A percentile compares a stretch with the other conserved stretches of the same genome.
Conservation (phyloP, 2,113 vertebrate species). For the Circaetus gallicus region DNA sequence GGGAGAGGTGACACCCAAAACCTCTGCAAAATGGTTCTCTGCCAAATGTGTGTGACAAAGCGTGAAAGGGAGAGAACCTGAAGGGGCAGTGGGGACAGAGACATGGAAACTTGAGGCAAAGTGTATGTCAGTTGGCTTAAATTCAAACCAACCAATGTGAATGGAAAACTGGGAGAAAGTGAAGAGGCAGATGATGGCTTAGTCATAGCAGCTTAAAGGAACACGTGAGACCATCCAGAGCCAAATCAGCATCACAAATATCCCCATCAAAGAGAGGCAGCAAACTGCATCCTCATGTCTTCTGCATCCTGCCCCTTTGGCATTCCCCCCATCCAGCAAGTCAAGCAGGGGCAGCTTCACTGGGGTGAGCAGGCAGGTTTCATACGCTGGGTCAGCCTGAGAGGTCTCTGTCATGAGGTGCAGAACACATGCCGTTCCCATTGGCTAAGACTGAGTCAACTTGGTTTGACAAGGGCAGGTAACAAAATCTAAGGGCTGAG, state of each 20-base stretch:
- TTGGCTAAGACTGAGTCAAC: rapidly evolving
- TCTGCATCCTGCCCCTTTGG: neutral
- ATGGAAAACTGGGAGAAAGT: neutral
- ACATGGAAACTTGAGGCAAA: neutral
- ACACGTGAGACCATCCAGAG: neutral
- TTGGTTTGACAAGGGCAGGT: neutral
- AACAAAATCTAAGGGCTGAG: neutral
- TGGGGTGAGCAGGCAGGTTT: neutral
- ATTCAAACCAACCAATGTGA: neutral
- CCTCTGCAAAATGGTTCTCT: neutral
- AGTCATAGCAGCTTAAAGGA: neutral
- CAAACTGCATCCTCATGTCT: neutral
- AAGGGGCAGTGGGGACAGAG: neutral
- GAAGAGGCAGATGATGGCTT: neutral
- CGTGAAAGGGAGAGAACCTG: neutral
- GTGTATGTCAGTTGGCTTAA: neutral
- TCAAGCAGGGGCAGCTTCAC: neutral
- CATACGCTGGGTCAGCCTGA: neutral
- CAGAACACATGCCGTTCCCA: neutral
- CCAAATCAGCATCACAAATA: neutral
- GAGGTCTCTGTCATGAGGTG: neutral
- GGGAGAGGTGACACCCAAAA: neutral
- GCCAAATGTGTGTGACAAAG: neutral
- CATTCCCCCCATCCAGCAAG: neutral
- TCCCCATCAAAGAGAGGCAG: neutral